These are phyloP conservation scores for Colistium nudipinnis DNA, from an alignment of 2,113 vertebrate genomes.

Conservation along the genomic window DNA sequence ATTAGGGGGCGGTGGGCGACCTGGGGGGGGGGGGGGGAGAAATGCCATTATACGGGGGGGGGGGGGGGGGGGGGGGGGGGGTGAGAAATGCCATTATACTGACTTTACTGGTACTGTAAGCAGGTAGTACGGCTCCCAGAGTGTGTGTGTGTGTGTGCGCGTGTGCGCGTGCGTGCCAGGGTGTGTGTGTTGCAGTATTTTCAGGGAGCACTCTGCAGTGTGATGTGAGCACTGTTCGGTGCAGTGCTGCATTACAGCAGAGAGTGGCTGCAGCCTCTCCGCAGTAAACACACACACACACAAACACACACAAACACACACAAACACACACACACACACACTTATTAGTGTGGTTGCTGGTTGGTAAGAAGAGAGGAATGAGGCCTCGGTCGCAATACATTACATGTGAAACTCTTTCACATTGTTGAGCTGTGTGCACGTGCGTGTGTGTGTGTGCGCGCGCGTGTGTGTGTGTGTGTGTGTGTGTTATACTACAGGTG, in stretches of 20 bases:
- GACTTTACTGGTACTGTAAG: constrained; percentile 42
- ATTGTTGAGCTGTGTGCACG: background rate
- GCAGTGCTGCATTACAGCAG: constrained; percentile 69
- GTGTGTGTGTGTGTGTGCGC: background rate
- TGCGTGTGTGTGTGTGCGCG: constrained; percentile 7
- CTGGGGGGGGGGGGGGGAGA: constrained; percentile 27
- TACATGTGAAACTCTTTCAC: constrained; percentile 20
- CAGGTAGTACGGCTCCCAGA: constrained; percentile 19
- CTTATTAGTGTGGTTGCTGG: background rate
- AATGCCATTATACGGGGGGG: constrained; percentile 42
- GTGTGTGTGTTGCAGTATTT: constrained; percentile 47
- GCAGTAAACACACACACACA: constrained; percentile 46
- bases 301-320: constrained; percentile 36
- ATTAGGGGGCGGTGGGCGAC: constrained; percentile 32
- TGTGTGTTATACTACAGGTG: background rate
- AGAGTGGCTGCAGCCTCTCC: constrained; percentile 61
- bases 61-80: background rate
- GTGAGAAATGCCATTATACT: constrained; percentile 47
- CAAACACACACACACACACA: constrained; percentile 27
- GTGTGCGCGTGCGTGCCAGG: constrained; percentile 9
- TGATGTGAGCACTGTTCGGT: constrained; percentile 15
- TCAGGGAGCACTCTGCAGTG: constrained; percentile 30
- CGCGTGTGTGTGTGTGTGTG: constrained; percentile 16
- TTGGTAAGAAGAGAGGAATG: background rate
- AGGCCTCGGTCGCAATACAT: constrained; percentile 4